A percentile compares a stretch with the other conserved stretches of the same genome.
Evolutionary conservation across 64 coral and sea anemone genomes (phyloP).

Genomic region (Montipora efflorescens): DNA sequence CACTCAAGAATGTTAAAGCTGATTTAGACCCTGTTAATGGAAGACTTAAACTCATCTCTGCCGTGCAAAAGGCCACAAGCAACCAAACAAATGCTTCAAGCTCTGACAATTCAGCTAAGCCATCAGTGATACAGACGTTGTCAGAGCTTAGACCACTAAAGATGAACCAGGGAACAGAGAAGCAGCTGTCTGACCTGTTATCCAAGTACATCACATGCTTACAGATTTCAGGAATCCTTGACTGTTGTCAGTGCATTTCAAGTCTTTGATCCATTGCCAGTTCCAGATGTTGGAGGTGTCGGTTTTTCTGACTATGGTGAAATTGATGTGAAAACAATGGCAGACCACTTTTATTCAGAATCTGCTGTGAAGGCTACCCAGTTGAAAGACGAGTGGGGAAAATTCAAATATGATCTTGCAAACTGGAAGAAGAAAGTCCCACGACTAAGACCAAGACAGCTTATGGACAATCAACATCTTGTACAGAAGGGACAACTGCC

Average conservation of each 20-base stretch:
- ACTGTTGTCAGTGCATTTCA: background rate
- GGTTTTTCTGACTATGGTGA: constrained; percentile 3
- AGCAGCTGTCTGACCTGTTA: background rate
- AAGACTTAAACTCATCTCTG: constrained; percentile 1
- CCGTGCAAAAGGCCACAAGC: background rate
- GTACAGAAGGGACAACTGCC: constrained; percentile 1
- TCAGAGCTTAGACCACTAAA: constrained; percentile 3
- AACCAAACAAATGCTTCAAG: background rate
- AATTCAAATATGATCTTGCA: background rate
- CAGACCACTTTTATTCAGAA: constrained; percentile 10
- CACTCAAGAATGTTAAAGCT: background rate
- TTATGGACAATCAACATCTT: background rate
- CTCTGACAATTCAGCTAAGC: background rate
- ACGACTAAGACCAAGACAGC: background rate
- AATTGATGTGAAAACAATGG: background rate
- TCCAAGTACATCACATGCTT: background rate
- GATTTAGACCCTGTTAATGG: constrained; percentile 14
- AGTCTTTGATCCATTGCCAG: background rate
- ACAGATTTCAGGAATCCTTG: background rate
- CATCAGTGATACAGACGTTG: background rate
- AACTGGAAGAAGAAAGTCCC: background rate
- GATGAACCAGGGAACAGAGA: background rate
- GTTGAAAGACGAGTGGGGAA: background rate
- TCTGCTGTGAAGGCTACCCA: background rate
- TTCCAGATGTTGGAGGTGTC: background rate